Percentiles rank a stretch among this genome's conserved stretches.
Evolutionary conservation across 2,113 vertebrate genomes (phyloP).

Genomic region (Prunella fulvescens): DNA sequence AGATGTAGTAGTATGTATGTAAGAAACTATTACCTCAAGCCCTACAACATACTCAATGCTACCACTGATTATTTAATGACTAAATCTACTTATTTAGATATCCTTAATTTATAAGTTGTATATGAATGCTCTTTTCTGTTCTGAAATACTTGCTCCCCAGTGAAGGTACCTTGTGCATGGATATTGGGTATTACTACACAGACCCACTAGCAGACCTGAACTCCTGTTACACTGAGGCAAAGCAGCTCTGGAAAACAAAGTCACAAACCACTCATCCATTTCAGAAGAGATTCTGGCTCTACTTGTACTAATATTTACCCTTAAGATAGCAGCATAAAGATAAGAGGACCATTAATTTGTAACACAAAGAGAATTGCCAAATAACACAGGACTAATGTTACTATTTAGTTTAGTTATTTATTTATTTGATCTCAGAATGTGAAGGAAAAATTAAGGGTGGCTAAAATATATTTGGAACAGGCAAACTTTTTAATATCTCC

Average conservation of each 20-base stretch:
- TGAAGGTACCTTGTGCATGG: not conserved
- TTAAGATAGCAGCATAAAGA: not conserved
- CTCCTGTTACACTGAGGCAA: not conserved
- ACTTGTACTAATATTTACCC: not conserved
- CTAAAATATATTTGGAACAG: not conserved
- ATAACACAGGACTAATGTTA: not conserved
- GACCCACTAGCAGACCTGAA: not conserved
- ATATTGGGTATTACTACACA: not conserved
- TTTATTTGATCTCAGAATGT: not conserved
- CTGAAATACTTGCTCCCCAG: not conserved
- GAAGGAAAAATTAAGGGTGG: not conserved
- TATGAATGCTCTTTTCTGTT: not conserved
- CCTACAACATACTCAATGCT: not conserved
- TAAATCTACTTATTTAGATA: not conserved
- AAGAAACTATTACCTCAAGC: not conserved
- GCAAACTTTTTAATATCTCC: not conserved
- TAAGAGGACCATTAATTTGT: not conserved
- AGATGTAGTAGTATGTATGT: not conserved
- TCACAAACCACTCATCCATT: not conserved
- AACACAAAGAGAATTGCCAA: not conserved
- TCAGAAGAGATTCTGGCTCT: not conserved
- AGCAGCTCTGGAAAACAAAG: not conserved
- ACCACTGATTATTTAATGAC: not conserved
- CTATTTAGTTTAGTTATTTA: not conserved
- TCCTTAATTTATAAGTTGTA: not conserved